Evolutionary conservation across 2,888 invertebrate genomes (phyloP), one percentile per base, ranked within the genome.

Genomic region (Dichetophora obliterata): DNA sequence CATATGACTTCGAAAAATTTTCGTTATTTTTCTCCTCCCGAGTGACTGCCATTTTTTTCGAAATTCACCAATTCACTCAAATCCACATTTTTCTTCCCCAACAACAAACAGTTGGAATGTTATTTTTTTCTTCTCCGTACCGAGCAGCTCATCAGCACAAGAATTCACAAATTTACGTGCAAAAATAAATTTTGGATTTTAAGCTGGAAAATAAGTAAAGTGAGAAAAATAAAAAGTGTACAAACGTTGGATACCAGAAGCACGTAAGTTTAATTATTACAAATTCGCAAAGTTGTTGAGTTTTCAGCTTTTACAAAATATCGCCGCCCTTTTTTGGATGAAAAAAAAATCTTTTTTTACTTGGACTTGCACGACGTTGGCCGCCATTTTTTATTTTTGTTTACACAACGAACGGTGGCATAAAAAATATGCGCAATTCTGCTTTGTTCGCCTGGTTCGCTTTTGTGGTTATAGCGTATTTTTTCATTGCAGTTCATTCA

Each of bases 401-500:
- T 81, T 79, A 79, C 78, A 79, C 76, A 76, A 77, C 37, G n/a
- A 57, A 63, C 43, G 61, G 43, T 19, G 71, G 37, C 11, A 71
- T 16, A 37, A 52, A 37, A 57, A 71, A 72, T 59, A 52, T 69
- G 22, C 48, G 50, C 69, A 69, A 69, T 69, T 69, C 69, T 16
- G 50, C 69, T 79, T 78, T 77, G 79, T 77, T 78, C 61, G 43
- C 70, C 59, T 77, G 59, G 24, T 75, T n/a, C 48, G 66, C 61
- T 66, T 22, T 54, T 34, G 19, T 75, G 75, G 68, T 63, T 59
- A 63, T 75, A 54, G 66, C 50, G 59, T 73, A 16, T 77, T 79
- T 76, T 76, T 54, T 19, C 34, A 73, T 80, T 77, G 76, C 80
- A 82, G 82, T 82, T 82, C 82, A 82, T 81, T 81, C 82, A 82